Base-by-base conservation (phyloP, 2,113 vertebrate species). In the Tonatia bakeri region DNA sequence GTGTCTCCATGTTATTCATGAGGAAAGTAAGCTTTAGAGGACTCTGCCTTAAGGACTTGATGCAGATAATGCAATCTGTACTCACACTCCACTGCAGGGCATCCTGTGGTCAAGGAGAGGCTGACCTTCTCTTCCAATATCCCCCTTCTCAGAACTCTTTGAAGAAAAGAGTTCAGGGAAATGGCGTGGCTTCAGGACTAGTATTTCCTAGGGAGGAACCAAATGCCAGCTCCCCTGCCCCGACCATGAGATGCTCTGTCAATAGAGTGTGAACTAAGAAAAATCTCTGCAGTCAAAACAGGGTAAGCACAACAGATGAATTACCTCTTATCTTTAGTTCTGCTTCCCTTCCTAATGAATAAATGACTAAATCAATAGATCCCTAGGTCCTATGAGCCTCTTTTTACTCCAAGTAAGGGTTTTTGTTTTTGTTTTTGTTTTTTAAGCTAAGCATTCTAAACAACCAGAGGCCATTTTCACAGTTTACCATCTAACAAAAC, bases 391-490 rank as follows among this genome's bases (percentile, higher is more conserved):
- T 83, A 52, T 50, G 54, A 0, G 16, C 69, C 75, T 36, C 19
- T 43, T 86, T 94, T 85, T 64, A 67, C 31, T 92, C 67, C 26
- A 76, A 89, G 77, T 33, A 89, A 94, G 15, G 84, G 28, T 50
- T 95, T 80, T 92, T 22, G 5, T 86, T 86, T 67, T 80, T 13
- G 20, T 47, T 90, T 94, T 52, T 70, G n/a, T 70, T 64, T 75
- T 80, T 61, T 36, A 64, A 73, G 10, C 75, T 94, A 87, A 77
- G 52, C 61, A 96, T 91, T 69, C 82, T 83, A 95, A 97, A 97
- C 73, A 97, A 93, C 94, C 91, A 93, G 93, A 79, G 95, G 97
- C 90, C 94, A 86, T 97, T 97, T 97, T 97, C 95, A 96, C 81
- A 95, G 95, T 97, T 97, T 97, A 93, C 47, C 85, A 89, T 93